Evolutionary conservation across 2,888 invertebrate genomes (phyloP), one percentile per base, ranked within the genome.

Genomic region (Mythimna vitellina): DNA sequence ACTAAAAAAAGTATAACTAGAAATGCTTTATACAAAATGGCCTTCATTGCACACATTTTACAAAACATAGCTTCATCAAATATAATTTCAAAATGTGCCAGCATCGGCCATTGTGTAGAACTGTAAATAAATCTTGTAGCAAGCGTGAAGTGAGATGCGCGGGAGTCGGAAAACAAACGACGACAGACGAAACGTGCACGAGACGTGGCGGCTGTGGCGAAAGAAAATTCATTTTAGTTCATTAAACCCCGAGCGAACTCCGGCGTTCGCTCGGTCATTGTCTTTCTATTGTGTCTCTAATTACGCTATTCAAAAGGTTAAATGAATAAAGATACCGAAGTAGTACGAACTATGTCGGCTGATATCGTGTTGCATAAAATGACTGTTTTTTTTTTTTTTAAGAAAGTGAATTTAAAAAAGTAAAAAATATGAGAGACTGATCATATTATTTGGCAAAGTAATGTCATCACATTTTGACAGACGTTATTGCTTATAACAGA

Each of bases 171-270:
- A 84, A 83, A 84, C 32, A 85, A 83, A 84, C 60, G 78, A 69
- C 38, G 74, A 80, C 49, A 79, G 82, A 85, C 70, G 74, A 81
- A 83, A 78, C 89, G 91, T 93, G 93, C 92, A 92, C 92, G 92
- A 89, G 84, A 90, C 77, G 74, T 80, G 89, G 89, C 86, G 89
- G 87, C 87, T 89, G 87, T 88, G 84, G 86, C 86, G 87, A 89
- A 83, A 69, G 54, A 35, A 60, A 14, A 49, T 25, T n/a, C 70
- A 38, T 25, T 51, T 38, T 12, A 46, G n/a, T n/a, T n/a, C n/a
- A n/a, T n/a, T n/a, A n/a, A n/a, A n/a, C n/a, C n/a, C n/a, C n/a
- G n/a, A n/a, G n/a, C n/a, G n/a, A n/a, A n/a, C n/a, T n/a, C n/a
- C n/a, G n/a, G n/a, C n/a, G n/a, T n/a, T n/a, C n/a, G n/a, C n/a